Evolutionary conservation across 1,140 invertebrate genomes (phyloP), one percentile per base, ranked within the genome.

Genomic region (Patella vulgata): DNA sequence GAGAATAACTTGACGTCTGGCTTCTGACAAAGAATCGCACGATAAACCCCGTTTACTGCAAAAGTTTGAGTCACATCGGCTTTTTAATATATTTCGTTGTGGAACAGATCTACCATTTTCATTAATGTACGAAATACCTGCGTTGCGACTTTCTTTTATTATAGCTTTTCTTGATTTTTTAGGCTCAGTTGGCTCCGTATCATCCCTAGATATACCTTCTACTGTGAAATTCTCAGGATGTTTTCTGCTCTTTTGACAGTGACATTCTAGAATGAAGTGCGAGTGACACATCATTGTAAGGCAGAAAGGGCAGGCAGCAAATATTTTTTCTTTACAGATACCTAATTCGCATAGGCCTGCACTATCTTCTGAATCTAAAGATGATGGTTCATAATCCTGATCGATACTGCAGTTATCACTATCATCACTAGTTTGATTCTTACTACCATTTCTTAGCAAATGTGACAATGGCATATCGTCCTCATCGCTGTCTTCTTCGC

Each of bases 301-400:
- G 44, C 9, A 47, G 14, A n/a, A 14, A 12, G 23, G 14, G 23
- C 44, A 47, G 14, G 44, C 44, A 47, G 44, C 44, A 47, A 47
- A 47, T 11, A 47, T 21, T 11, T 47, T 23, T 47, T 47, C 44
- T 23, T 47, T 47, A 23, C 44, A 47, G 23, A 14, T 23, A n/a
- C 23, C 23, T 23, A 47, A 23, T 8, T 47, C 9, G 23, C 44
- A 47, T 21, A n/a, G 14, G 21, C 44, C 44, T n/a, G 44, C n/a
- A n/a, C n/a, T n/a, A n/a, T n/a, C n/a, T n/a, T n/a, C n/a, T n/a
- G n/a, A n/a, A n/a, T n/a, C n/a, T n/a, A n/a, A n/a, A n/a, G n/a
- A n/a, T n/a, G n/a, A n/a, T n/a, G n/a, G n/a, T n/a, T n/a, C n/a
- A n/a, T n/a, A n/a, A n/a, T n/a, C n/a, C n/a, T n/a, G n/a, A n/a